Base-by-base conservation (phyloP, 1,140 invertebrate genomes). In the Drosophila suzukii region DNA sequence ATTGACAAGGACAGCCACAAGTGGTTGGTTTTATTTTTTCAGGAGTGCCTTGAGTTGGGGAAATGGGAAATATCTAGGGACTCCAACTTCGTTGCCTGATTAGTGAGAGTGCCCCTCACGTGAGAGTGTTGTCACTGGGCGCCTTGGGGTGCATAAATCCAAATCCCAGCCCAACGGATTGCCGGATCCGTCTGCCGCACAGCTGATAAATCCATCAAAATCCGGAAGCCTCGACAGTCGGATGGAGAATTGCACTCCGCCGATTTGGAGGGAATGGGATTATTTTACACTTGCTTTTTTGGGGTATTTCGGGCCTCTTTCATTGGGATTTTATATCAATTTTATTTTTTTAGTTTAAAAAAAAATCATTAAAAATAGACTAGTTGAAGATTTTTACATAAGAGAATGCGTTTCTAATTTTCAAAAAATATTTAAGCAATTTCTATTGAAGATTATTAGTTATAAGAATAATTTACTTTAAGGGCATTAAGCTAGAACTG, bases 1-100 rank as follows among this genome's bases (percentile, higher is more conserved):
- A 89, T 83, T 89, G 83, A 88, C 75, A 86, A 74, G 47, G 84
- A 86, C 84, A 83, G 84, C 74, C 75, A 75, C 65, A 85, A 88
- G 83, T 83, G 83, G 75, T 54, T 51, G 59, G 58, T 44, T 15
- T 17, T n/a, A 12, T 10, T 12, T 34, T 10, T 34, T 53, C 17
- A n/a, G 34, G 12, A 32, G 12, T n/a, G 24, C 12, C 20, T 4
- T n/a, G 46, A 8, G 27, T 32, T 1, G 15, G 49, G 32, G 13
- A 20, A 44, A 44, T 44, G 41, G 15, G 13, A 56, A 20, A 15
- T 15, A 58, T 56, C 50, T 54, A 63, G 70, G 81, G 72, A 84
- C 65, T 76, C 43, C 24, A 39, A 55, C 75, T 67, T 41, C 49
- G 27, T 32, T 27, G 4, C 6, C 65, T 81, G 74, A 82, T 82